Evolutionary conservation across 1,140 invertebrate genomes (phyloP).

Genomic region (Drosophila ficusphila): DNA sequence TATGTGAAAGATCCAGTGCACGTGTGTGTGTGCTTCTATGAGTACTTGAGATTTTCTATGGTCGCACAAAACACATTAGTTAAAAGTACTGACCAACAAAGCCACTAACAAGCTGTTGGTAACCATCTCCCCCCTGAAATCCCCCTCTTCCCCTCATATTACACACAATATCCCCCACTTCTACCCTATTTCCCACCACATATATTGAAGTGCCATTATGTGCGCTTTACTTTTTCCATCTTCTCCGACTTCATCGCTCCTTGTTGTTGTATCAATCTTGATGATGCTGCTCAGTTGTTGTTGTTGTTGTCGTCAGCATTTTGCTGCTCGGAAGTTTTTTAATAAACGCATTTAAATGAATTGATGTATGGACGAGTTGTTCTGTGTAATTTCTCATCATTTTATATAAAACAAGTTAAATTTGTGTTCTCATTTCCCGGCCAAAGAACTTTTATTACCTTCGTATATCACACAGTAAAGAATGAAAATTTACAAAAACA

Average conservation of each 20-base stretch:
- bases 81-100: constrained; percentile 83
- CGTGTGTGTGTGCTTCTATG: constrained; percentile 35
- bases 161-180: constrained; percentile 5
- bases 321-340: constrained; percentile 70
- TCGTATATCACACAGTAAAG: constrained; percentile 57
- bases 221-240: constrained; percentile 51
- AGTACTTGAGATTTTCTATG: constrained; percentile 79
- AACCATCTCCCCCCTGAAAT: constrained; percentile 2
- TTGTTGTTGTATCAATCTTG: constrained; percentile 32
- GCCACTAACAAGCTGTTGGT: constrained; percentile 81
- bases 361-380: constrained; percentile 56
- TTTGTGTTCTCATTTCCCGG: constrained; percentile 40
- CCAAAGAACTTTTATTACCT: constrained; percentile 69
- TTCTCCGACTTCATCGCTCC: constrained; percentile 13
- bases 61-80: constrained; percentile 80
- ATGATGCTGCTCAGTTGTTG: neutral
- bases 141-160: neutral
- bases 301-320: constrained; percentile 56
- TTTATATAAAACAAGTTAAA: constrained; percentile 66
- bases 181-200: constrained; percentile 9
- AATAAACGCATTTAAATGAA: constrained; percentile 81
- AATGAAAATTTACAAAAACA: constrained; percentile 26
- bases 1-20: constrained; percentile 27
- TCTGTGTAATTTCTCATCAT: constrained; percentile 43
- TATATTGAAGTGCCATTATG: constrained; percentile 67